A percentile compares a stretch with the other conserved stretches of the same genome.
phyloP scores from a whole-genome alignment of 2,888 invertebrate genomes.

The Taphrorychus bicolor region DNA sequence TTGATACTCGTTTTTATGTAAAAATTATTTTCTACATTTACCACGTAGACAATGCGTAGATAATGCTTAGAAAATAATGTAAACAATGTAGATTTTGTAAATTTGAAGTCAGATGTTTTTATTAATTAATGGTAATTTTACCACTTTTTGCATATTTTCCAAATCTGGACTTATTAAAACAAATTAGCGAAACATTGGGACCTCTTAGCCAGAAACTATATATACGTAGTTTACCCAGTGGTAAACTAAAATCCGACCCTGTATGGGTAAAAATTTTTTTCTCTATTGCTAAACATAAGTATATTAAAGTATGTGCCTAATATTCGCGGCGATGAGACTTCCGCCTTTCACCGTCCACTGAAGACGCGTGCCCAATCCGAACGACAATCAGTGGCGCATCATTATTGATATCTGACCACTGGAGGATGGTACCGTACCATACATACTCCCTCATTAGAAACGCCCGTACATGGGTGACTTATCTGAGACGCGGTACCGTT shows the following conservation, averaged over 20 bases:
- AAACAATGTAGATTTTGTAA: too few relatives aligned
- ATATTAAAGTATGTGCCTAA: constrained; percentile 39
- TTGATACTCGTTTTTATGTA: too few relatives aligned
- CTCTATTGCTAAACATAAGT: constrained; percentile 42
- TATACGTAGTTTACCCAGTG: too few relatives aligned
- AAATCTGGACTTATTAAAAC: too few relatives aligned
- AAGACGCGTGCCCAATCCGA: constrained; percentile 44
- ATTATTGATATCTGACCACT: constrained; percentile 50
- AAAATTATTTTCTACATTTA: too few relatives aligned
- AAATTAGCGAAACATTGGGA: not conserved
- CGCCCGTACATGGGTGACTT: constrained; percentile 17
- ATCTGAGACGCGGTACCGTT: constrained; percentile 25
- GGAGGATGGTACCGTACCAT: constrained; percentile 45
- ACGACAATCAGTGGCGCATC: constrained; percentile 30
- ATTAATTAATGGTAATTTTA: too few relatives aligned
- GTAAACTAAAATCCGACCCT: constrained; percentile 16
- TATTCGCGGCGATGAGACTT: constrained; percentile 44
- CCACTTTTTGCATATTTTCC: too few relatives aligned
- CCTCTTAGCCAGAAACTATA: too few relatives aligned
- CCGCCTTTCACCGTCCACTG: constrained; percentile 50
- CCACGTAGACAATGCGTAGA: too few relatives aligned
- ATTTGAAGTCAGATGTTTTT: too few relatives aligned
- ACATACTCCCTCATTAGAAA: constrained; percentile 46
- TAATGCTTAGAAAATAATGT: too few relatives aligned
- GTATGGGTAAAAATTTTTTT: not conserved